Base-by-base conservation (phyloP, 2,888 invertebrate species). In the Tortrix viridana region DNA sequence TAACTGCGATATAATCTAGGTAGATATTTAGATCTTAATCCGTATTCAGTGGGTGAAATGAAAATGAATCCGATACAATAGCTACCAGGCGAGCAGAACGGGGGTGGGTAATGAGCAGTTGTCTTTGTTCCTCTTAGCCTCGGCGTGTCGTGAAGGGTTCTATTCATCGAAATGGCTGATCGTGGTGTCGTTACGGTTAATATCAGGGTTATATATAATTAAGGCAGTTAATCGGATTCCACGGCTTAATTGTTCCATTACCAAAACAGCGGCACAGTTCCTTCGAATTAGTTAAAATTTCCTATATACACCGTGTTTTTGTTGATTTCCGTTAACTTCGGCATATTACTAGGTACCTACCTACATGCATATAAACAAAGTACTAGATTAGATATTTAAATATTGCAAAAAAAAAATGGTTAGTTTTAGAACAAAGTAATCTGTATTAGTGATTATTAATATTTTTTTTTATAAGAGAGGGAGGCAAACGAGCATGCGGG, bases 31-130 rank as follows among this genome's bases (percentile, higher is more conserved):
- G 20, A 41, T 46, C 48, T 48, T 41, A 60, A 60, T 59, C 52
- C 52, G 46, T 19, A 46, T 46, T 46, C 37, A 60, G 37, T 43
- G 46, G 38, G 52, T 38, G 46, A 60, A 52, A 52, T 37, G 43
- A 44, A n/a, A 52, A 60, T 53, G 37, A 38, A 46, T 47, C 52
- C 37, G 46, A 52, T 37, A 59, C 52, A 59, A 44, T 59, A 48
- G 37, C 20, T 38, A 65, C 23, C 48, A 44, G 43, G 53, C 23
- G 54, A 64, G 58, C 62, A 65, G 37, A 37, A 52, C 53, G 62
- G 46, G 65, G 69, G 62, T 65, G 69, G 69, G 69, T 73, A 77
- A 75, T 75, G 76, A 76, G 72, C 37, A 72, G 72, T 70, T 71
- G 43, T 37, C 26, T 43, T 49, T 46, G 57, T 22, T 63, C 46